Evolutionary conservation across 2,113 vertebrate genomes (phyloP), one percentile per base, ranked within the genome.

Genomic region (Boulengeromyrus knoepffleri): DNA sequence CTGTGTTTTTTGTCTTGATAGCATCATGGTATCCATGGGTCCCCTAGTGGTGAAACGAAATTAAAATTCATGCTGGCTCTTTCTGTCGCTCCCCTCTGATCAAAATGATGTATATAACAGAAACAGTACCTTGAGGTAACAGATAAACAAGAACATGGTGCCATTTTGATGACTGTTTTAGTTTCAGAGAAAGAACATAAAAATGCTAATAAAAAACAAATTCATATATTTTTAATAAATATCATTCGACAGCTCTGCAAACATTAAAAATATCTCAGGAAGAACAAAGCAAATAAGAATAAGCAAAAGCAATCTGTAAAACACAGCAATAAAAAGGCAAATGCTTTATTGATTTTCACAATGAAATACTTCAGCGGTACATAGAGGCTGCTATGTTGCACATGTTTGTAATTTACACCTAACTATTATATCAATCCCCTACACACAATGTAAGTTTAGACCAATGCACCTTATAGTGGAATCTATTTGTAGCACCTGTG

Each of bases 11-110:
- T 70, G 56, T 66, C 58, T 80, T 53, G 85, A 85, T 66, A 52
- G 50, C 74, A 92, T 92, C 36, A 90, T 90, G 86, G 90, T 84
- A 88, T 92, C 83, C 91, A 88, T 90, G 88, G 85, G 62, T 93
- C 90, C 91, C 90, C 92, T 92, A 92, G 92, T 92, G 91, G 92
- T 92, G 90, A 91, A 90, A 89, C 87, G 49, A 36, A 90, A 89
- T 86, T 89, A 88, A 74, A 87, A 90, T 89, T 74, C 62, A 70
- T 90, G 84, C n/a, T 74, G 46, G 36, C 49, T 85, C 36, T 52
- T 70, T 85, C 74, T 49, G 42, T 58, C 19, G 49, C 86, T 90
- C 88, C 88, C 88, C 89, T 87, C 88, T 91, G 89, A 91, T 89
- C 91, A 85, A 45, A 58, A 85, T 1, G 27, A 58, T 42, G 17